A percentile compares a stretch with the other conserved stretches of the same genome.
Evolutionary conservation across 1,140 invertebrate genomes (phyloP).

Genomic region (Calephelis nemesis): DNA sequence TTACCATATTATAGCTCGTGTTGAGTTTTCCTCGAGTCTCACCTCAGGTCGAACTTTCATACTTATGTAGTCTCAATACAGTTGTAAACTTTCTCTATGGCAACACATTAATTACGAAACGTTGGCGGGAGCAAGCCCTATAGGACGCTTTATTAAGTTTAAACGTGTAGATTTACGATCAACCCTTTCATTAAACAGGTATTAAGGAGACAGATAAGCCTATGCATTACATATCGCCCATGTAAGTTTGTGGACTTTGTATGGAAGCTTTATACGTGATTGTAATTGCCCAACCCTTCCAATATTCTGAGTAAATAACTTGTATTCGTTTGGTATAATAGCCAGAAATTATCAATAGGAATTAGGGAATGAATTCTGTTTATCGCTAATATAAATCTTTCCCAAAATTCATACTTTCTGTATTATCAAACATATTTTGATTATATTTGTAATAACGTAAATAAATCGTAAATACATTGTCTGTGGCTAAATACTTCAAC

Average conservation of each 20-base stretch:
- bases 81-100: slow-evolving; percentile 70
- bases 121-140: slow-evolving; percentile 56
- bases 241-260: slow-evolving; percentile 54
- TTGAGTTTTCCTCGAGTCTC: slow-evolving; percentile 63
- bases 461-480: too few species aligned
- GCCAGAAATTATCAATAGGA: slow-evolving; percentile 16
- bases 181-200: slow-evolving; percentile 77
- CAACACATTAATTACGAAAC: slow-evolving; percentile 71
- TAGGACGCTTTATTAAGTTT: slow-evolving; percentile 69
- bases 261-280: slow-evolving; percentile 53
- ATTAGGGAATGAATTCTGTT: neutral
- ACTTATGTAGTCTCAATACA: slow-evolving; percentile 75
- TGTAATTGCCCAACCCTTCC: slow-evolving; percentile 50
- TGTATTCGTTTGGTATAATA: slow-evolving; percentile 8
- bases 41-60: slow-evolving; percentile 66
- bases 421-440: neutral
- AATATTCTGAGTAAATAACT: slow-evolving; percentile 47
- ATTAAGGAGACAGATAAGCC: slow-evolving; percentile 71
- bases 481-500: too few species aligned
- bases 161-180: slow-evolving; percentile 75
- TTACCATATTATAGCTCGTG: slow-evolving; percentile 68
- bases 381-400: slow-evolving; percentile 9
- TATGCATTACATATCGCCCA: slow-evolving; percentile 62
- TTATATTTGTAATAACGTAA: neutral
- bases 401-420: neutral